A percentile compares a stretch with the other conserved stretches of the same genome.
Conservation (phyloP, 2,797 vertebrate species). For the Rhabdomys pumilio region DNA sequence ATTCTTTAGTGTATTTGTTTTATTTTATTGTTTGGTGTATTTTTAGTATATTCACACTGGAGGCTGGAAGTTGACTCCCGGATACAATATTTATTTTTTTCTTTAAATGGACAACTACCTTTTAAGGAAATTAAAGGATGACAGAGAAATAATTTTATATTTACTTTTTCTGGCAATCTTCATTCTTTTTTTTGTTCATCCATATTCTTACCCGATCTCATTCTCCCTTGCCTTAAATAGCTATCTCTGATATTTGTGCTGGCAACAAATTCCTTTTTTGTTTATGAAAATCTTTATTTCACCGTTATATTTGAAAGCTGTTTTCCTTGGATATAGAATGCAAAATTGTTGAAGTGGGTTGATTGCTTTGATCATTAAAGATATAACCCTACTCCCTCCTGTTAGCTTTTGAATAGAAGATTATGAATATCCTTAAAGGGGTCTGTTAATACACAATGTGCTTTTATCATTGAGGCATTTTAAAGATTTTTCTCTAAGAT, state of each 20-base stretch:
- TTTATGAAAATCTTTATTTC: background rate
- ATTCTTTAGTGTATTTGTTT: background rate
- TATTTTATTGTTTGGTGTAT: background rate
- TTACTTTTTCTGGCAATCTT: conserved; percentile 27
- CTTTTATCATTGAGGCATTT: background rate
- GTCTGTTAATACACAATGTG: background rate
- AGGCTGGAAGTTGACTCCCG: background rate
- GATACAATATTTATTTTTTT: conserved; percentile 21
- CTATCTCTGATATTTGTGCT: background rate
- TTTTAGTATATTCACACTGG: background rate
- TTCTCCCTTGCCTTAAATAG: conserved; percentile 27
- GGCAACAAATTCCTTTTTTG: background rate
- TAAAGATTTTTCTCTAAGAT: conserved; percentile 32
- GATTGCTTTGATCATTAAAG: background rate
- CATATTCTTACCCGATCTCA: background rate
- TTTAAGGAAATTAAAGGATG: conserved; percentile 41
- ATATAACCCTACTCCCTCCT: background rate
- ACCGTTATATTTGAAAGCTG: background rate
- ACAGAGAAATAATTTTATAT: background rate
- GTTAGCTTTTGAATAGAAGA: background rate
- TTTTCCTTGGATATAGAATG: background rate
- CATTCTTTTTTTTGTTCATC: background rate
- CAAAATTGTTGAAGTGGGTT: background rate
- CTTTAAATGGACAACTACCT: background rate
- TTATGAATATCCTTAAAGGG: background rate